Evolutionary conservation across 2,797 vertebrate genomes (phyloP).

Genomic region (Choloepus didactylus): DNA sequence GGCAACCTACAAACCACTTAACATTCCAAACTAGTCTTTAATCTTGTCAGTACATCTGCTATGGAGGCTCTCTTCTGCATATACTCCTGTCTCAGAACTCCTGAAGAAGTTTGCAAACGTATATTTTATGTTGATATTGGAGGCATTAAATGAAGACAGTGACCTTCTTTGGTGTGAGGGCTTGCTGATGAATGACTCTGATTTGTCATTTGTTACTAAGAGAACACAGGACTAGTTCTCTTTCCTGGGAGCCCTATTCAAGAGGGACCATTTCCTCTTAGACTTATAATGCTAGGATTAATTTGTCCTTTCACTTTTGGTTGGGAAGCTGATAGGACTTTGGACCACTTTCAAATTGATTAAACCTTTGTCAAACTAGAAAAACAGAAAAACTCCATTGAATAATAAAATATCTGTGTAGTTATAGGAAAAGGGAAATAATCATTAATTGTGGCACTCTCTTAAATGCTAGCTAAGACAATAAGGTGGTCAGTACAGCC

Average conservation of each 20-base stretch:
- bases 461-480: not conserved
- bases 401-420: not conserved
- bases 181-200: conserved; percentile 28
- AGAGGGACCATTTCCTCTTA: conserved; percentile 15
- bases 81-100: conserved; percentile 16
- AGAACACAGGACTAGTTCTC: not conserved
- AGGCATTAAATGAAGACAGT: not conserved
- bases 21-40: not conserved
- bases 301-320: not conserved
- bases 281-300: not conserved
- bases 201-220: conserved; percentile 11
- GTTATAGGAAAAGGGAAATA: not conserved
- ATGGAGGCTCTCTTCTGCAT: not conserved
- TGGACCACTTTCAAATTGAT: not conserved
- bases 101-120: not conserved
- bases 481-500: not conserved
- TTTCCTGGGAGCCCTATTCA: not conserved
- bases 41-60: no score
- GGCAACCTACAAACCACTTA: not conserved
- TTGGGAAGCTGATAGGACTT: not conserved
- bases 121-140: conserved; percentile 1
- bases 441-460: not conserved
- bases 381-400: not conserved
- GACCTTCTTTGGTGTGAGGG: not conserved
- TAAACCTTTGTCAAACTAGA: not conserved